These are phyloP conservation scores for Ciconia stormi DNA, from an alignment of 2,113 vertebrate genomes.

Conservation along the genomic window DNA sequence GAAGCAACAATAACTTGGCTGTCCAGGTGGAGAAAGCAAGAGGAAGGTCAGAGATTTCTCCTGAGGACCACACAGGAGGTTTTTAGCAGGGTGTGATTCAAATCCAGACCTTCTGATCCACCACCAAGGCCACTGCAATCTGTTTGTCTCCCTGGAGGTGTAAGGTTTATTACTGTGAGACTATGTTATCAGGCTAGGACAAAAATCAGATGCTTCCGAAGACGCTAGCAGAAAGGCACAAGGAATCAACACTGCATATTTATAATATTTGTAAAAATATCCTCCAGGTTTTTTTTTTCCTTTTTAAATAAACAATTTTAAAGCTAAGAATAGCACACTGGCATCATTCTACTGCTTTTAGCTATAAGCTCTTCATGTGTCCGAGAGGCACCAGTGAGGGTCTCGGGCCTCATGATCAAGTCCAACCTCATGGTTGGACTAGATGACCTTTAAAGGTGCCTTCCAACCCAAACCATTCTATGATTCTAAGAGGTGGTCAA, in stretches of 20 bases:
- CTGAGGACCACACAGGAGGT: background rate
- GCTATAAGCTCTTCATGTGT: background rate
- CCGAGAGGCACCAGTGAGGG: background rate
- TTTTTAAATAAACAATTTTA: background rate
- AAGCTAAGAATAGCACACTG: background rate
- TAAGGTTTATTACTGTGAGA: background rate
- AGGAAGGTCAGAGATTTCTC: background rate
- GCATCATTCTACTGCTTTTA: background rate
- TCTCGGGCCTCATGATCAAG: background rate
- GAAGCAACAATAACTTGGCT: background rate
- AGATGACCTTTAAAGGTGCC: background rate
- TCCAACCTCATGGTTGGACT: background rate
- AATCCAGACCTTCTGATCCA: background rate
- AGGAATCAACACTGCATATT: background rate
- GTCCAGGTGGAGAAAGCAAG: background rate
- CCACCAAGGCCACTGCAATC: accelerated
- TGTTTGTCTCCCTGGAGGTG: background rate
- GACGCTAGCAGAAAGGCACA: background rate
- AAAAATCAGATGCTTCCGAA: background rate
- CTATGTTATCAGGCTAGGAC: background rate
- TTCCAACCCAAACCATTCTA: background rate
- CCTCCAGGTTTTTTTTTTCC: background rate
- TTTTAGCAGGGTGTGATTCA: background rate
- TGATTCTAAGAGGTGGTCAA: background rate
- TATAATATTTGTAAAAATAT: background rate